Base-by-base conservation (phyloP, 2,797 vertebrate species). In the Chiroxiphia lanceolata region DNA sequence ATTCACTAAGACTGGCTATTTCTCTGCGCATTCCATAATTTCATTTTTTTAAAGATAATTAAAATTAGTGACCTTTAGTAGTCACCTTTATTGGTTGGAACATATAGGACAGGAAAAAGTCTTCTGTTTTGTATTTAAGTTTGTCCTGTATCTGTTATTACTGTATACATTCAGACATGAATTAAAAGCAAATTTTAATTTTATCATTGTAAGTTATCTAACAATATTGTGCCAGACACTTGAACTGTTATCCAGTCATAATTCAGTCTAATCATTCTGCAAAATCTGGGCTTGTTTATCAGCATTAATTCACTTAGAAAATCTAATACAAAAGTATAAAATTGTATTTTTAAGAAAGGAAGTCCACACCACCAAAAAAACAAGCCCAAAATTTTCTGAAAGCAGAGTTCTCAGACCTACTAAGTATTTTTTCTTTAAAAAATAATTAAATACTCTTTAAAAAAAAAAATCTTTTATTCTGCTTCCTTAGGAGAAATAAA, bases 251-350 rank as follows among this genome's bases (percentile, higher is more conserved):
- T n/a, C 56, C 79, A 85, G 11, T 48, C 63, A 82, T 82, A 76
- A 64, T n/a, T 84, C 38, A 95, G n/a, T 75, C 51, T 93, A 70
- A 88, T 89, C 83, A 79, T 89, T 86, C 65, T 91, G 69, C 26
- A 68, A 89, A 71, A 78, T 86, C 74, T 88, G 61, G 60, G 90
- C 40, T 88, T 76, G 38, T 42, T 87, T 94, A 83, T 94, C 74
- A 91, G 70, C 56, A 91, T 92, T 93, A 89, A 96, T 64, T 92
- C 4, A 84, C 60, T 84, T 56, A 48, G 51, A 64, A 89, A 36
- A 6, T 6, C 16, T 29, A 57, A 81, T 42, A 63, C 40, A 57
- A 83, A 53, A 25, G 25, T 18, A 29, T 14, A 36, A 34, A 83
- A 44, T 11, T 22, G 6, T 71, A 29, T 23, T 83, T 72, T 76